phyloP scores from a whole-genome alignment of 2,888 invertebrate species.

The Acanthoscelides obtectus region DNA sequence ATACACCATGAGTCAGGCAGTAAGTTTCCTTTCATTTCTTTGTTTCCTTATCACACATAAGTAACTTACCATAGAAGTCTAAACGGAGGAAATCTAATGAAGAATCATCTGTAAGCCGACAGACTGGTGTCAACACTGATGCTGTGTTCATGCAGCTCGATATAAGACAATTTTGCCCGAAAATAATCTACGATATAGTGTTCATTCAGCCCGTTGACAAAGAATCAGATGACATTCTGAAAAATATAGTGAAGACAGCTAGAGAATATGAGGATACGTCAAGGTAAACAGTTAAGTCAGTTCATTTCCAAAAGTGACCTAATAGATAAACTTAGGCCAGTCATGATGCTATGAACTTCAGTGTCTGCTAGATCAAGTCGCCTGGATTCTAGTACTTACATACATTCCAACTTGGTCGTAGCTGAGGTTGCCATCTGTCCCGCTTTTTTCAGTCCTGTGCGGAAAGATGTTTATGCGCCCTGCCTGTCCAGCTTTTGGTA shows the following conservation, averaged over 20 bases:
- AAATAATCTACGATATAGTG: constrained; percentile 26
- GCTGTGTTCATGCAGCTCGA: constrained; percentile 13
- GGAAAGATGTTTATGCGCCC: too few species aligned
- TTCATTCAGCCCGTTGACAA: constrained; percentile 19
- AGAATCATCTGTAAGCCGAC: background rate
- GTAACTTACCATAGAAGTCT: background rate
- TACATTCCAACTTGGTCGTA: too few species aligned
- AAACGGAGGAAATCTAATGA: background rate
- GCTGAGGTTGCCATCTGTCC: too few species aligned
- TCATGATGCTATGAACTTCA: too few species aligned
- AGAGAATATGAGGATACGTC: constrained; percentile 28
- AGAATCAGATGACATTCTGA: constrained; percentile 14
- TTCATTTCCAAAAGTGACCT: too few species aligned
- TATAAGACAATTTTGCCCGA: constrained; percentile 23
- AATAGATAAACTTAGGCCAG: too few species aligned
- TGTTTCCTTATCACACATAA: background rate
- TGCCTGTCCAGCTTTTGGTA: too few species aligned
- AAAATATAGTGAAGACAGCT: constrained; percentile 18
- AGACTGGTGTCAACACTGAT: background rate
- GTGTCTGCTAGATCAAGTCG: too few species aligned
- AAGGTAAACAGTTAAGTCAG: background rate
- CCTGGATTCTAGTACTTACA: too few species aligned
- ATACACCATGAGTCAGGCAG: background rate
- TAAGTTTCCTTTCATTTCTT: background rate
- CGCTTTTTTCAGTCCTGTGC: too few species aligned